A percentile compares a stretch with the other conserved stretches of the same genome.
Conservation (phyloP, 2,888 invertebrate genomes). For the Mythimna loreyi region DNA sequence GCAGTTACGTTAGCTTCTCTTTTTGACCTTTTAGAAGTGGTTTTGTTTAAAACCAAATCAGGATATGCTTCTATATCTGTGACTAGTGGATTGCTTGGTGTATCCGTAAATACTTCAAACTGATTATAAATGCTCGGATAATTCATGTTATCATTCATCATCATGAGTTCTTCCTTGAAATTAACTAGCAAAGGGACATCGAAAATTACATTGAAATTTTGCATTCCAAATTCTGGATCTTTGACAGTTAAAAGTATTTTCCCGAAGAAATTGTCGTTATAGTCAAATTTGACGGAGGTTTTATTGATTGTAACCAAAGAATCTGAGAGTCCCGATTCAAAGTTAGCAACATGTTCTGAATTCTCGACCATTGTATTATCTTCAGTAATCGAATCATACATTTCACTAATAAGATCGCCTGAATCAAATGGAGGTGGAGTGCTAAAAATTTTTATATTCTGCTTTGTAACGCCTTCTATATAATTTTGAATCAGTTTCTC, state of each 20-base stretch:
- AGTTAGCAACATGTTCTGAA: neutral
- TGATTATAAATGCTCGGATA: conserved; percentile 5
- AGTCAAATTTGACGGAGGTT: neutral
- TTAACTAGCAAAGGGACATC: conserved; percentile 42
- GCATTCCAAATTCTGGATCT: conserved; percentile 23
- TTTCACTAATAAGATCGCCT: too few species aligned
- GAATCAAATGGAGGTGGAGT: neutral
- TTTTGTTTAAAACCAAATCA: neutral
- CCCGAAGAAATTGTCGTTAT: conserved; percentile 20
- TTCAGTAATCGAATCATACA: neutral
- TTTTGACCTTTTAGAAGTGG: neutral
- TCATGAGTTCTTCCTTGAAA: conserved; percentile 31
- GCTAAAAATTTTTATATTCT: conserved; percentile 43
- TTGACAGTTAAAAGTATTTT: conserved; percentile 40
- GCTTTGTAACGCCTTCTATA: conserved; percentile 23
- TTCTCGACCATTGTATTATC: fast-evolving
- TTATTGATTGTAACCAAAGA: conserved; percentile 32
- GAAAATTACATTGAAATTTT: conserved; percentile 39
- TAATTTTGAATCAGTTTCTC: neutral
- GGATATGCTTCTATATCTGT: neutral
- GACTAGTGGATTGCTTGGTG: neutral
- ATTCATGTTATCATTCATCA: conserved; percentile 8
- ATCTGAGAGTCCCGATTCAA: neutral
- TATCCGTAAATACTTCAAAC: conserved; percentile 7
- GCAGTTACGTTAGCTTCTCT: neutral